Conservation (phyloP, 2,113 vertebrate species). For the Pavo muticus region DNA sequence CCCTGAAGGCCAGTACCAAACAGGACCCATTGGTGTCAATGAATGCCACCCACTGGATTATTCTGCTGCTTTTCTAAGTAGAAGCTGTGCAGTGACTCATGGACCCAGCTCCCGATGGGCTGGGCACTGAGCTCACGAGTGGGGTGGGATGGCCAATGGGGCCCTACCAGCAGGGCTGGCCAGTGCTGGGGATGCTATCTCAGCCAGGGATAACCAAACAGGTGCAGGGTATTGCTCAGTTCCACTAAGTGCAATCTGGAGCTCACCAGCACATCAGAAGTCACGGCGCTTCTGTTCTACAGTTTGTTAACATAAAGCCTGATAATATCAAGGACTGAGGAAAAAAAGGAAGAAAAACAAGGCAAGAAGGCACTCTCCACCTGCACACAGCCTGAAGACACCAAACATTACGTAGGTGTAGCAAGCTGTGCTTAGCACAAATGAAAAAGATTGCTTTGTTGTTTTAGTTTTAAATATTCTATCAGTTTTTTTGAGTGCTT, state of each 20-base stretch:
- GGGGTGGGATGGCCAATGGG: not conserved
- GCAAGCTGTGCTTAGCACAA: not conserved
- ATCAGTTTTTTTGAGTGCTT: not conserved
- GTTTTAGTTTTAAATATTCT: not conserved
- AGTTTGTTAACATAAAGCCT: not conserved
- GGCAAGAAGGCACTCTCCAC: not conserved
- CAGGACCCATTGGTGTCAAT: rapidly evolving
- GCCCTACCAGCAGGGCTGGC: not conserved
- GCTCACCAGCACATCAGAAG: not conserved
- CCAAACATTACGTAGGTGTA: not conserved
- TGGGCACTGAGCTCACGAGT: rapidly evolving
- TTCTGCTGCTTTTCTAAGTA: not conserved
- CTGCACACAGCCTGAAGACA: not conserved
- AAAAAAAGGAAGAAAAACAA: not conserved
- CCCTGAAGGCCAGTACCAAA: not conserved
- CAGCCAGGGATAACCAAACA: not conserved
- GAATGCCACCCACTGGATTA: not conserved
- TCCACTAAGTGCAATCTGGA: not conserved
- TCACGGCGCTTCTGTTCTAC: not conserved
- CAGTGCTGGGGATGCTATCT: not conserved
- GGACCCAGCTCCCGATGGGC: not conserved
- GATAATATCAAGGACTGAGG: not conserved
- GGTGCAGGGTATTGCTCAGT: not conserved
- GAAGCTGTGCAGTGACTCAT: not conserved
- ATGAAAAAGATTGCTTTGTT: not conserved